Evolutionary conservation across 2,113 vertebrate genomes (phyloP), one percentile per base, ranked within the genome.

Genomic region (Scomber scombrus): DNA sequence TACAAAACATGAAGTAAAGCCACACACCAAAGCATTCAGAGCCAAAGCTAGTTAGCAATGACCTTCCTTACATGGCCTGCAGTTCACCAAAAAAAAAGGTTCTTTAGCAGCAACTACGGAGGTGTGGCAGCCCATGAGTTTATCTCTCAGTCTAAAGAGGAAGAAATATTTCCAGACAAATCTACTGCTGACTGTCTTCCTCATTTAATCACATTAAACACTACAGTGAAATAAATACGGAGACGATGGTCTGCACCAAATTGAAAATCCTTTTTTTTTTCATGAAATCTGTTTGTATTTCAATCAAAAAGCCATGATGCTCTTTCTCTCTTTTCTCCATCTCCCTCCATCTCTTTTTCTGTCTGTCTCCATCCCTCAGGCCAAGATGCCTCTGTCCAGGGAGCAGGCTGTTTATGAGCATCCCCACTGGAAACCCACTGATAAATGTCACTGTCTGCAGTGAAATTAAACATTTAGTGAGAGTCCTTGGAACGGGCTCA

Each of bases 381-480:
- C 82, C 72, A 40, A 62, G 66, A 81, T 57, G 75, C 81, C 78
- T 77, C 79, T 57, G 57, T 78, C 85, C 76, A 71, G 78, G 88
- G 83, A 83, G 23, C 62, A 31, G 66, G 61, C 70, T 81, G 86
- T 90, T 90, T 84, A 90, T 80, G 71, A 86, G 80, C 84, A 61
- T 79, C 81, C 87, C 83, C 78, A 68, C 79, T 80, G 82, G 82
- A 89, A 82, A 78, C 76, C 67, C 58, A 65, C 77, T 66, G 81
- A 90, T 81, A 86, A 81, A 87, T 72, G 77, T 85, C 85, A 84
- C 82, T 79, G 79, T 91, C 84, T 91, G 90, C 86, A 85, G 83
- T 50, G 15, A 86, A 89, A 92, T 93, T 84, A 93, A 92, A 92
- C 81, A 89, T 90, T 91, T 88, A 84, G 83, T 68, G 63, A 69